Evolutionary conservation across 2,797 vertebrate species (phyloP).

Genomic region (Labroides dimidiatus): DNA sequence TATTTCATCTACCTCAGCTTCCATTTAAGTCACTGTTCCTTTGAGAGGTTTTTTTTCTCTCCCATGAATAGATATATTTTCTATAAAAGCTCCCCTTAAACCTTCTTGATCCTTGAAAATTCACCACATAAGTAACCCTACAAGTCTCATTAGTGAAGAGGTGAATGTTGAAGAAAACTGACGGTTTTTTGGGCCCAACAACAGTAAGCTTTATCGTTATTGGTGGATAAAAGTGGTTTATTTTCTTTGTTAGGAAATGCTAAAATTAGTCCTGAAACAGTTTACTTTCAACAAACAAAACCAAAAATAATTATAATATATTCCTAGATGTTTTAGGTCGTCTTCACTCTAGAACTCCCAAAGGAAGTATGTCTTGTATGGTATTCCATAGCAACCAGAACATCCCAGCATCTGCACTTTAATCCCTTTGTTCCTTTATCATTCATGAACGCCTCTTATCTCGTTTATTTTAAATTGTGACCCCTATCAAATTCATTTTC

Average conservation of each 20-base stretch:
- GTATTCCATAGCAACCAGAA: neutral
- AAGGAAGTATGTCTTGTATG: neutral
- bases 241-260: neutral
- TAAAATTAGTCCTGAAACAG: too few relatives aligned
- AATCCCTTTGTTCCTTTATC: constrained; percentile 57
- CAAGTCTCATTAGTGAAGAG: neutral
- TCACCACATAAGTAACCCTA: neutral
- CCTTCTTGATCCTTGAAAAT: neutral
- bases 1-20: constrained; percentile 19
- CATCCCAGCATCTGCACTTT: constrained; percentile 21
- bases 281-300: neutral
- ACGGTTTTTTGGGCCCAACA: neutral
- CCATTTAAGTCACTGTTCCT: constrained; percentile 18
- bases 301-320: neutral
- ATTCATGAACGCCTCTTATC: constrained; percentile 56
- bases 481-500: constrained; percentile 39
- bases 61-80: constrained; percentile 13
- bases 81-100: constrained; percentile 14
- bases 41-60: constrained; percentile 18
- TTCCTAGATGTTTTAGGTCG: neutral
- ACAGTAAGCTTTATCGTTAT: neutral
- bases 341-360: neutral
- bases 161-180: neutral
- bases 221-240: neutral
- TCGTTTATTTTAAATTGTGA: constrained; percentile 40